phyloP scores from a whole-genome alignment of 2,888 invertebrate species.

The Norana najaformis region DNA sequence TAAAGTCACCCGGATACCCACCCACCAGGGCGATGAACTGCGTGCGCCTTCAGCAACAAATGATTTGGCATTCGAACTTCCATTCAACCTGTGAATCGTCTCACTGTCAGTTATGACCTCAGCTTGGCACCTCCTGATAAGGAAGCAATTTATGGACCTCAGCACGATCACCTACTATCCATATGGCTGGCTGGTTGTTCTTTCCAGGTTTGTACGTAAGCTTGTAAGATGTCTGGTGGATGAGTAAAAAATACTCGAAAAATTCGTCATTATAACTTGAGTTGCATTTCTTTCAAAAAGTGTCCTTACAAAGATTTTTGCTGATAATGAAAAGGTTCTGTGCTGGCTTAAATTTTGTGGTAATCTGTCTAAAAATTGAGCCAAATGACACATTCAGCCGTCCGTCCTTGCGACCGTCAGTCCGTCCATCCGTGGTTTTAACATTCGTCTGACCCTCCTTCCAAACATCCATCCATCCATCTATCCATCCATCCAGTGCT shows the following conservation, averaged over 20 bases:
- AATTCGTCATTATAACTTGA: background rate
- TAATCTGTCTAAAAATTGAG: no score
- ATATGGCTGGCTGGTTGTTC: background rate
- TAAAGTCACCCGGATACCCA: background rate
- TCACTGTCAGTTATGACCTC: background rate
- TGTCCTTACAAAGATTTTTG: conserved; percentile 13
- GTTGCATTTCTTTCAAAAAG: background rate
- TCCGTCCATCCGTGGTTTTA: no score
- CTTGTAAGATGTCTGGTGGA: no score
- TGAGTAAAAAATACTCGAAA: no score
- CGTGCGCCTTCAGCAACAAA: background rate
- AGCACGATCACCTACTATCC: background rate
- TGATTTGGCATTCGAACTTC: background rate
- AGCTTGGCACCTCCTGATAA: background rate
- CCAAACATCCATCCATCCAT: background rate
- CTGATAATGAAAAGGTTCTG: background rate
- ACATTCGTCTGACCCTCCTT: no score
- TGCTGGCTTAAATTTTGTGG: background rate
- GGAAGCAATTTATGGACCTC: background rate
- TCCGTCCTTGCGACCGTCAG: background rate
- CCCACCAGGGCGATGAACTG: background rate
- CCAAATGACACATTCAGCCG: background rate
- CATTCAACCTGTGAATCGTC: background rate
- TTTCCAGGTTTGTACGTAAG: background rate
- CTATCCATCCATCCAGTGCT: background rate